phyloP scores from a whole-genome alignment of 2,888 invertebrate species.

The Plutella xylostella region DNA sequence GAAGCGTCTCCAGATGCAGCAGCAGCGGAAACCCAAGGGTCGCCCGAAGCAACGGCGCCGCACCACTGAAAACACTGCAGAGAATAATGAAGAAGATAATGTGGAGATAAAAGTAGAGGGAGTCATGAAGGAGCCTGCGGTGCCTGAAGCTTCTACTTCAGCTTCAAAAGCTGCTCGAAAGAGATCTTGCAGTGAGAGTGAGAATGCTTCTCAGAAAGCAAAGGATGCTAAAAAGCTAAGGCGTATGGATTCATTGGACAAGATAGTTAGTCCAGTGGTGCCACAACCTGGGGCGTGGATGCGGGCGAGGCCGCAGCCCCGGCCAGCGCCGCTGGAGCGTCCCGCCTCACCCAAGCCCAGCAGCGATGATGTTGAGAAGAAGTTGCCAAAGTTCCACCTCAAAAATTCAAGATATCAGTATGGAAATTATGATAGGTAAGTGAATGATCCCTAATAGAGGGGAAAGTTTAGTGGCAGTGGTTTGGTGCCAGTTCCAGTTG shows the following conservation, averaged over 20 bases:
- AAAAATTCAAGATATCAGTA: constrained; percentile 88
- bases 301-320: constrained; percentile 54
- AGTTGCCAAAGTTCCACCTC: constrained; percentile 76
- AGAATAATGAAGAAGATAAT: constrained; percentile 33
- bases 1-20: constrained; percentile 79
- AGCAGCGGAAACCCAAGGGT: constrained; percentile 76
- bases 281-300: constrained; percentile 92
- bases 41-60: constrained; percentile 71
- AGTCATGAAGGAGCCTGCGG: constrained; percentile 45
- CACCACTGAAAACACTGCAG: constrained; percentile 49
- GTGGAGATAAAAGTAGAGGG: constrained; percentile 33
- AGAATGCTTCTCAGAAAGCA: constrained; percentile 63
- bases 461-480: no score
- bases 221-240: constrained; percentile 70
- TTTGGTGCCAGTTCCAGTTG: no score
- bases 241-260: constrained; percentile 82
- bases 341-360: constrained; percentile 54
- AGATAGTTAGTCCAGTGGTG: constrained; percentile 92
- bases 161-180: constrained; percentile 39
- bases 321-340: constrained; percentile 47
- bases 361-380: constrained; percentile 47
- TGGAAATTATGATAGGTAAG: constrained; percentile 92
- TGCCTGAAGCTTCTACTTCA: constrained; percentile 42
- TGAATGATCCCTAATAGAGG: no score
- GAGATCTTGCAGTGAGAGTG: constrained; percentile 68